Base-by-base conservation (phyloP, 2,888 invertebrate species). In the Megalurothrips usitatus region DNA sequence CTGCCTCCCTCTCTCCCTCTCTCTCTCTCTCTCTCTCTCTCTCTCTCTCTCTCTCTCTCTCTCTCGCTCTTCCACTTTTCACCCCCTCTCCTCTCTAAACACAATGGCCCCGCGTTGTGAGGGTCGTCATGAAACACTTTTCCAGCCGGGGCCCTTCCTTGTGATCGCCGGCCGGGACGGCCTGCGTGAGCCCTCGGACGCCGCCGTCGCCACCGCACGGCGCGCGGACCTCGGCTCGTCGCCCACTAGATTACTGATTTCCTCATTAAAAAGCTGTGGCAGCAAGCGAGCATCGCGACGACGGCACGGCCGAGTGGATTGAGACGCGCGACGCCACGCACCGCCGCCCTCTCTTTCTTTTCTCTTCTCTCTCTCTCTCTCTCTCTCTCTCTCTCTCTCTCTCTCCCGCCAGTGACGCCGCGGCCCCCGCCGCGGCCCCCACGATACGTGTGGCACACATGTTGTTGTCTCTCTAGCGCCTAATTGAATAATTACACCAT, bases 221-320 rank as follows among this genome's bases (percentile, higher is more conserved):
- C n/a, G n/a, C n/a, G n/a, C n/a, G n/a, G n/a, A n/a, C n/a, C n/a
- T n/a, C n/a, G n/a, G n/a, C n/a, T n/a, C n/a, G n/a, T n/a, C n/a
- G n/a, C 68, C 68, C 26, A 26, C 68, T 75, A 75, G 68, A 75
- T 75, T 75, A 75, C 68, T 75, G 68, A 75, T 75, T 75, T 75
- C 68, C 68, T 75, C 68, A 75, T 75, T 75, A 75, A 75, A 75
- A 75, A 75, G 68, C 68, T 75, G 34, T 43, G 68, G 68, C 12
- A 58, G 58, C 58, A 43, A 43, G 34, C 34, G 34, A 43, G 34
- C 34, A 43, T 43, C 34, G n/a, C n/a, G n/a, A n/a, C n/a, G n/a
- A n/a, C n/a, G n/a, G n/a, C n/a, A 43, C 34, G 34, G 34, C 34
- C 34, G 34, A 43, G 58, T 58, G 58, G 58, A 58, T 58, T 58